Evolutionary conservation across 2,113 vertebrate genomes (phyloP).

Genomic region (Seriola quinqueradiata): DNA sequence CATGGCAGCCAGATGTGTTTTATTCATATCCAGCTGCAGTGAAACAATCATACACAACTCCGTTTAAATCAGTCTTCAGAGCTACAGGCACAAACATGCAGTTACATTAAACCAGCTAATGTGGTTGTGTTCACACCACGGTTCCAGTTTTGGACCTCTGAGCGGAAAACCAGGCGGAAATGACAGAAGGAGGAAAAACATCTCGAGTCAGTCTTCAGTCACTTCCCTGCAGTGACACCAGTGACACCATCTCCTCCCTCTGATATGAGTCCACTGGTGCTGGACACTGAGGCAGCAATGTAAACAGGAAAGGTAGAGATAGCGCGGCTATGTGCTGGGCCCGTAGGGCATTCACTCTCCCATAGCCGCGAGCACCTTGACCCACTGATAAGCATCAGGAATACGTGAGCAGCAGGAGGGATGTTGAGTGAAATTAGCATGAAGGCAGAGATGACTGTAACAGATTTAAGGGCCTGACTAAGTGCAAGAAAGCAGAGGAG

Average conservation of each 20-base stretch:
- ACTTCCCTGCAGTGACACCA: constrained; percentile 36
- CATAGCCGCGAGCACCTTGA: constrained; percentile 67
- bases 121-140: constrained; percentile 20
- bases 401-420: constrained; percentile 48
- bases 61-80: not conserved
- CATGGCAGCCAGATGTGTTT: not conserved
- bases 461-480: constrained; percentile 21
- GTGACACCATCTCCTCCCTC: constrained; percentile 13
- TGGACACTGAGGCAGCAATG: constrained; percentile 32
- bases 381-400: constrained; percentile 65
- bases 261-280: constrained; percentile 14
- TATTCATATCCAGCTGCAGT: not conserved
- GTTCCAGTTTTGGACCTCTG: constrained; percentile 30
- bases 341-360: constrained; percentile 72
- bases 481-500: constrained; percentile 6
- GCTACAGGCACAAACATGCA: not conserved
- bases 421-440: not conserved
- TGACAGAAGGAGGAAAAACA: constrained; percentile 16
- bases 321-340: constrained; percentile 58
- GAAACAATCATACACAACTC: not conserved
- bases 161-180: constrained; percentile 15
- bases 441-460: constrained; percentile 15
- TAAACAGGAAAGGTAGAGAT: constrained; percentile 78
- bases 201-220: constrained; percentile 1
- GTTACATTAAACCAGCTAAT: not conserved